These are phyloP conservation scores for Apodemia hepburni DNA, from an alignment of 2,888 invertebrate species.

Conservation along the genomic window DNA sequence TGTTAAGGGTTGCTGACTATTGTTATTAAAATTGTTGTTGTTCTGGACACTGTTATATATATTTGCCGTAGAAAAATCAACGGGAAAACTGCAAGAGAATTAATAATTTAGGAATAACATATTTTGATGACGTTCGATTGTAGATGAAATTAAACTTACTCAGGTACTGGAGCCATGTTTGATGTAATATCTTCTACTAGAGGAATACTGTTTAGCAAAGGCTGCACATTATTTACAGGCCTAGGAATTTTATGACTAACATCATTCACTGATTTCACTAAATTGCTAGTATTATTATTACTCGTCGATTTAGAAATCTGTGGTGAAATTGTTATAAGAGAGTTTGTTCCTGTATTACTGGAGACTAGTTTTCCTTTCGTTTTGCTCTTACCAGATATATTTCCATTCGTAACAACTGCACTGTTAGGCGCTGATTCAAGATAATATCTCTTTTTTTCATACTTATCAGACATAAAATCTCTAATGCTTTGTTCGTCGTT, in stretches of 20 bases:
- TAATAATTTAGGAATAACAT: background rate
- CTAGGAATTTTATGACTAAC: constrained; percentile 56
- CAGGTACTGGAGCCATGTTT: constrained; percentile 54
- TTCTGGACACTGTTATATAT: constrained; percentile 83
- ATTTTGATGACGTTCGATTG: background rate
- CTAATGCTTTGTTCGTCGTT: constrained; percentile 94
- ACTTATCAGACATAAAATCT: constrained; percentile 96
- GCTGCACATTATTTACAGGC: constrained; percentile 49
- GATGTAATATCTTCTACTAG: constrained; percentile 29
- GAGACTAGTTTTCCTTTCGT: constrained; percentile 53
- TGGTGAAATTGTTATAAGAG: constrained; percentile 64
- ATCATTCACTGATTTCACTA: constrained; percentile 53
- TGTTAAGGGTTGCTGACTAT: constrained; percentile 69
- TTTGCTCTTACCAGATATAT: constrained; percentile 51
- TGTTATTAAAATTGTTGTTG: constrained; percentile 60
- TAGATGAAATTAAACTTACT: constrained; percentile 51
- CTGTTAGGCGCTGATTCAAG: constrained; percentile 51
- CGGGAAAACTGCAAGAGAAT: constrained; percentile 76
- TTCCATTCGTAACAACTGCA: constrained; percentile 50
- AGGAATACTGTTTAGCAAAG: constrained; percentile 42
- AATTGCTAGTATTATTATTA: constrained; percentile 49
- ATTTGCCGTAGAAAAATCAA: constrained; percentile 86
- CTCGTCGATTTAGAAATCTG: constrained; percentile 46
- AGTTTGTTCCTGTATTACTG: constrained; percentile 39
- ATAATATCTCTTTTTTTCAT: constrained; percentile 92